A percentile compares a stretch with the other conserved stretches of the same genome.
These are phyloP conservation scores for Drosophila seguyi DNA, from an alignment of 1,140 invertebrate species.

Conservation along the genomic window DNA sequence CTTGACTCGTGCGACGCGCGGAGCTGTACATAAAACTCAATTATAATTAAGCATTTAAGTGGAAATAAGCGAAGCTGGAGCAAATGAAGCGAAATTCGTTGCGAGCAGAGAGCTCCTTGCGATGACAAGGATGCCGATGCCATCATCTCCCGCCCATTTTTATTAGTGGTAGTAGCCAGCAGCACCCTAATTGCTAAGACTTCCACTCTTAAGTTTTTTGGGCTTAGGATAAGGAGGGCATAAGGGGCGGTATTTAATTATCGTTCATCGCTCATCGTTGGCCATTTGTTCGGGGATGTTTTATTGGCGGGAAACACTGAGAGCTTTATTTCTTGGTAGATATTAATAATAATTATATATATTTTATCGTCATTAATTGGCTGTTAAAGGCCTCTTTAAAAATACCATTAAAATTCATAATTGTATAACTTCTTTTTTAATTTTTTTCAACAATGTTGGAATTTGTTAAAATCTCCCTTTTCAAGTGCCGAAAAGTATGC, in stretches of 20 bases:
- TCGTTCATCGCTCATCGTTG: conserved; percentile 59
- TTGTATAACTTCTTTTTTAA: too few species aligned
- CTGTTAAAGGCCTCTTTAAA: not conserved
- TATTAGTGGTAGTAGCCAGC: conserved; percentile 56
- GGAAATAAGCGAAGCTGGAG: conserved; percentile 65
- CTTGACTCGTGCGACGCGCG: conserved; percentile 10
- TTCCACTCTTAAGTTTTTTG: conserved; percentile 55
- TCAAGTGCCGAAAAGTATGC: too few species aligned
- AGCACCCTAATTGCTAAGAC: conserved; percentile 72
- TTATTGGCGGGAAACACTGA: conserved; percentile 20
- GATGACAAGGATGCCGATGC: conserved; percentile 26
- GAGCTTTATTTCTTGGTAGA: not conserved
- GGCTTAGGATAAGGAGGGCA: conserved; percentile 9
- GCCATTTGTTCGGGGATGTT: conserved; percentile 30
- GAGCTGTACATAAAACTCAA: conserved; percentile 70
- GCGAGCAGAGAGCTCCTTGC: not conserved
- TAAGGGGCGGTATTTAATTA: conserved; percentile 68
- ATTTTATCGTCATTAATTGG: not conserved
- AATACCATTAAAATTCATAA: not conserved
- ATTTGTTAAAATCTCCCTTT: too few species aligned
- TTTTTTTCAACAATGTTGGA: too few species aligned
- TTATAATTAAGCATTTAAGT: conserved; percentile 84
- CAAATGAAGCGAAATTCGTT: conserved; percentile 69
- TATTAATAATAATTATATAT: not conserved
- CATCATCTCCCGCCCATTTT: conserved; percentile 46